Evolutionary conservation across 1,140 invertebrate species (phyloP).

Genomic region (Lucilia cuprina): DNA sequence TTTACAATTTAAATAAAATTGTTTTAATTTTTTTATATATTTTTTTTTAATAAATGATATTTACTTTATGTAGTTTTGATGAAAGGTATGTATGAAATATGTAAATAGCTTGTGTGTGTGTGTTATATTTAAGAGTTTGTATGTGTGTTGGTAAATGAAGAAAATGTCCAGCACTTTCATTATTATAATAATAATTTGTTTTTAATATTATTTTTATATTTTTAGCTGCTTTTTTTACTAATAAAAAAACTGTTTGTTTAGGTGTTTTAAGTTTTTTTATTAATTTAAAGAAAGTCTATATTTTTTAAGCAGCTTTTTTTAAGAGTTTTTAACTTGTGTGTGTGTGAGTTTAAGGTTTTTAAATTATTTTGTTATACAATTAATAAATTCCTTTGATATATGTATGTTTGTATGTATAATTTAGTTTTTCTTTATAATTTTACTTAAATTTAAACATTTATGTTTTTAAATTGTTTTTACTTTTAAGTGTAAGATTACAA

Average conservation of each 20-base stretch:
- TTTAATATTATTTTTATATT: background rate
- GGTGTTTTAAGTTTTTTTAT: conserved; percentile 17
- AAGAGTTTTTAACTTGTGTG: background rate
- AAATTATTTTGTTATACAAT: background rate
- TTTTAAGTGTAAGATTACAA: background rate
- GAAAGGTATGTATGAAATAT: background rate
- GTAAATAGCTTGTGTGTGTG: conserved; percentile 24
- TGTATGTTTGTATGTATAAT: background rate
- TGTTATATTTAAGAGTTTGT: conserved; percentile 28
- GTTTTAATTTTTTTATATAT: background rate
- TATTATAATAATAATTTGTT: conserved; percentile 49
- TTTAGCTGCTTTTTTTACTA: background rate
- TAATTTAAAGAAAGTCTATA: background rate
- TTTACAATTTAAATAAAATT: background rate
- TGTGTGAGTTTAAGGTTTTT: background rate
- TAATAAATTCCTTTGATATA: background rate
- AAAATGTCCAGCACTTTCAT: conserved; percentile 62
- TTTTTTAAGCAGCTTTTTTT: background rate
- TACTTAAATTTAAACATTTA: conserved; percentile 27
- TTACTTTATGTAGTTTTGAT: background rate
- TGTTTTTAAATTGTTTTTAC: background rate
- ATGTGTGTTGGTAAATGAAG: conserved; percentile 45
- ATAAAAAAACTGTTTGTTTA: background rate
- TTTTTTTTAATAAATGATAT: background rate
- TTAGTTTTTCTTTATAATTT: conserved; percentile 7